These are phyloP conservation scores for Hofmannophila pseudospretella DNA, from an alignment of 2,888 invertebrate genomes.

Conservation along the genomic window DNA sequence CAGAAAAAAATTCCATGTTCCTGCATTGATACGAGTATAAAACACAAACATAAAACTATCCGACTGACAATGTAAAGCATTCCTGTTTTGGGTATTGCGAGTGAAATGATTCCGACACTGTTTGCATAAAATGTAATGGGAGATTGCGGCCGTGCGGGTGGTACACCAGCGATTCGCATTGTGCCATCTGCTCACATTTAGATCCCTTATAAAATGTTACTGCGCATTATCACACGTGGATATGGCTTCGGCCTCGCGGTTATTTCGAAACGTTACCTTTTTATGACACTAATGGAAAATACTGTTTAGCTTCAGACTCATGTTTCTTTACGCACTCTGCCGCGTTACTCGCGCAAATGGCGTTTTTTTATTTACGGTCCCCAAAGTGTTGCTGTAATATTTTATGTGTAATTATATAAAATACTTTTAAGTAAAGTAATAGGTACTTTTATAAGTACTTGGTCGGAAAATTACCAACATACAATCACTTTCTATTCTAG, in stretches of 20 bases:
- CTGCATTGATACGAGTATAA: no score
- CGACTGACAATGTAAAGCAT: conserved; percentile 16
- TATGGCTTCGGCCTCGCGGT: conserved; percentile 55
- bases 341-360: conserved; percentile 3
- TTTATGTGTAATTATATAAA: not conserved
- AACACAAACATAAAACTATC: conserved; percentile 17
- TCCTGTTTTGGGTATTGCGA: conserved; percentile 42
- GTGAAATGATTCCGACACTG: conserved; percentile 58
- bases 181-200: conserved; percentile 74
- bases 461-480: no score
- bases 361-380: conserved; percentile 9
- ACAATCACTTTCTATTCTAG: no score
- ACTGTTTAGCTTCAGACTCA: conserved; percentile 50
- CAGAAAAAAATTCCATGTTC: no score
- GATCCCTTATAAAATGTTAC: conserved; percentile 76
- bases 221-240: conserved; percentile 73
- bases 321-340: conserved; percentile 13
- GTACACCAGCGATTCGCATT: conserved; percentile 64
- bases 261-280: conserved; percentile 68
- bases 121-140: conserved; percentile 74
- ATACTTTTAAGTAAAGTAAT: no score
- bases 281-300: conserved; percentile 72
- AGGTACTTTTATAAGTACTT: no score
- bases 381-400: not conserved
- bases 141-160: conserved; percentile 62